These are phyloP conservation scores for Sinocyclocheilus anophthalmus DNA, from an alignment of 2,113 vertebrate species.

Conservation along the genomic window DNA sequence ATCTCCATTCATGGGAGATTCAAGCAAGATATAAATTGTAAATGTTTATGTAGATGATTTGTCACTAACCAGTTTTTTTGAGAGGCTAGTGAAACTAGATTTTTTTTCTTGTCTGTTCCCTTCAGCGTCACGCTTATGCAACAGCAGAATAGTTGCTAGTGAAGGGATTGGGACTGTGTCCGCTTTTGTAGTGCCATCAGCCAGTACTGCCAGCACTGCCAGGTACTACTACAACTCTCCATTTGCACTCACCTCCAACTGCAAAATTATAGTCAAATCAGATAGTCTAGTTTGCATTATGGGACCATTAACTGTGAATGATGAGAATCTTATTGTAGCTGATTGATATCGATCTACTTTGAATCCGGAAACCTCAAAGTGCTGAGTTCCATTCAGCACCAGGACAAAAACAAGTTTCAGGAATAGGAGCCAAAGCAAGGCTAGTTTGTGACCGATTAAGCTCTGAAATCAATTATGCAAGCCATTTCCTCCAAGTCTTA, in stretches of 20 bases:
- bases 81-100: background rate
- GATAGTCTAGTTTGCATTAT: constrained; percentile 3
- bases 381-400: background rate
- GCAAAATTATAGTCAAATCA: constrained; percentile 9
- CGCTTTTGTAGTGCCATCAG: background rate
- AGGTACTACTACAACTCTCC: background rate
- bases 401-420: constrained; percentile 52
- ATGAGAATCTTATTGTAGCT: constrained; percentile 15
- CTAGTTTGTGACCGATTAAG: no score
- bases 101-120: background rate
- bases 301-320: background rate
- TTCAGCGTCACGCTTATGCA: background rate
- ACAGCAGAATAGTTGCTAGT: background rate
- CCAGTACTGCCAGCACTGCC: background rate
- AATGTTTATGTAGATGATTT: background rate
- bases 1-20: background rate
- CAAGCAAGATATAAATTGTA: background rate
- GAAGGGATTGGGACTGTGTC: background rate
- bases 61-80: background rate
- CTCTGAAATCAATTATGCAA: constrained; percentile 40
- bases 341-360: constrained; percentile 58
- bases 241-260: background rate
- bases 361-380: constrained; percentile 41
- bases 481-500: constrained; percentile 35
- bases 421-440: constrained; percentile 32